Base-by-base conservation (phyloP, 2,113 vertebrate species). In the Antechinus flavipes region DNA sequence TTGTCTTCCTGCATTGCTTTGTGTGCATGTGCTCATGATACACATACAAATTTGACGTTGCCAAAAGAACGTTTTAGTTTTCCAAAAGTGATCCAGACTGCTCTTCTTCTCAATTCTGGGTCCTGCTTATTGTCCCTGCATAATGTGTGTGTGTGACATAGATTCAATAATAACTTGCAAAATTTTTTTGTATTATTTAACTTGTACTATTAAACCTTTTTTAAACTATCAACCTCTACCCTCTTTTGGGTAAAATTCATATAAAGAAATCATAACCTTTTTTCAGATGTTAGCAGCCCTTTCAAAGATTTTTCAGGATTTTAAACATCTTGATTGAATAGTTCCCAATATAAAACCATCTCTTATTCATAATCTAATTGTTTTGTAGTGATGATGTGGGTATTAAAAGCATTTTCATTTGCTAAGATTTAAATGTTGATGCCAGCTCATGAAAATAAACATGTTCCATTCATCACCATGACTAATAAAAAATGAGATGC, bases 401-500 rank as follows among this genome's bases (percentile, higher is more conserved):
- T 49, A n/a, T 91, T 58, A 91, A 50, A 23, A 56, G 24, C 54
- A 95, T 42, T 93, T 94, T 93, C 25, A 68, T 91, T 91, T 93
- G 76, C 53, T 91, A 46, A 26, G 27, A 16, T 92, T 84, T 49
- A 90, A 89, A 92, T 92, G 54, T 16, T 93, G 49, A 46, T 52
- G 90, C 91, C 92, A 25, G 50, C 54, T 54, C 25, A 42, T 92
- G 90, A 94, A 92, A 58, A 56, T 49, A 35, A n/a, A 90, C 11
- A 22, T 94, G 84, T 92, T 90, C n/a, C 30, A 95, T 26, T 91
- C 90, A 54, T 93, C 54, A 12, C 58, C 56, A 92, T 54, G 54
- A 84, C 89, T 92, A 23, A 91, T 89, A 91, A 93, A 46, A 96
- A 95, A 94, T 54, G 94, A 93, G 54, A 0, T 5, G 56, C 22